A percentile compares a stretch with the other conserved stretches of the same genome.
These are phyloP conservation scores for Hypomecis punctinalis DNA, from an alignment of 2,888 invertebrate genomes.

Conservation along the genomic window DNA sequence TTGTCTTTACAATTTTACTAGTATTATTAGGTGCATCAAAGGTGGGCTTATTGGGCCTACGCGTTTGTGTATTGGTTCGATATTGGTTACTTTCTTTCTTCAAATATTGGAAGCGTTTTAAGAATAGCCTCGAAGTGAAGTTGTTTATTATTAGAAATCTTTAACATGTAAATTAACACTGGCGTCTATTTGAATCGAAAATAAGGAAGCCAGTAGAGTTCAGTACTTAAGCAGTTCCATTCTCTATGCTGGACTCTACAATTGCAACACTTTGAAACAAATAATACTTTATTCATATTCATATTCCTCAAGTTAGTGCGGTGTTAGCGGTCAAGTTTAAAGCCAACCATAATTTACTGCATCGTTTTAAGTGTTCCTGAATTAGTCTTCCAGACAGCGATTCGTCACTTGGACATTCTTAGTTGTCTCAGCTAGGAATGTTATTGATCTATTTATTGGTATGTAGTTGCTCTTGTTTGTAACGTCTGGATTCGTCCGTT, in stretches of 20 bases:
- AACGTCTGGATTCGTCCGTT: conserved; percentile 16
- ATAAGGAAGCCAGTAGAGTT: background rate
- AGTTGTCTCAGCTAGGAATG: conserved; percentile 13
- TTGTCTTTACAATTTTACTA: conserved; percentile 44
- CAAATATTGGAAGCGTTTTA: conserved; percentile 15
- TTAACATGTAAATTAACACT: conserved; percentile 20
- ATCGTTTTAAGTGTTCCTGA: conserved; percentile 6
- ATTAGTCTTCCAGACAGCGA: conserved; percentile 1
- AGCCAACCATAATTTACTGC: background rate
- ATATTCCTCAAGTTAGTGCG: background rate
- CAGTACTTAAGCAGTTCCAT: conserved; percentile 8
- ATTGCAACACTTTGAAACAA: conserved; percentile 1
- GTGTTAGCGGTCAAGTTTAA: background rate
- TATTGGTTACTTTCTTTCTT: conserved; percentile 24
- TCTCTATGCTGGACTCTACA: conserved; percentile 5
- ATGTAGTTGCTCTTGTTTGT: conserved; percentile 21
- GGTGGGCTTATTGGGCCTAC: conserved; percentile 36
- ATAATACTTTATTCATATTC: conserved; percentile 1
- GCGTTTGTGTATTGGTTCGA: conserved; percentile 22
- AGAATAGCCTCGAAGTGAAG: background rate
- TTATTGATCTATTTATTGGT: conserved; percentile 21
- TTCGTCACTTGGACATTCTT: conserved; percentile 12
- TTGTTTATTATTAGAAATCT: conserved; percentile 10
- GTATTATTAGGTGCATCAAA: conserved; percentile 38
- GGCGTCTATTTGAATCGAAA: conserved; percentile 11